phyloP scores from a whole-genome alignment of 2,888 invertebrate genomes.

The Drosophila gaucha region DNA sequence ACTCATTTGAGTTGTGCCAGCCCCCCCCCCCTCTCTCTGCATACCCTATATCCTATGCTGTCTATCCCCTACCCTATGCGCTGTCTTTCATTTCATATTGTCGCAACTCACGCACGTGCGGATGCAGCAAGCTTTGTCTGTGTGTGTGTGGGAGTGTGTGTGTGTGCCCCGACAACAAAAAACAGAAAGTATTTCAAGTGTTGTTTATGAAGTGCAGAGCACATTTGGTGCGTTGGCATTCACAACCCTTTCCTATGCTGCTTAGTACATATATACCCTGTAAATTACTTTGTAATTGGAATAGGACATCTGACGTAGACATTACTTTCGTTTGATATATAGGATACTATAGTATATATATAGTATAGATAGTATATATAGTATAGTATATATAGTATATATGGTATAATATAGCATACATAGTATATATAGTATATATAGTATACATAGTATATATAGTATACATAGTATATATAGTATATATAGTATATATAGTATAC shows the following conservation, averaged over 20 bases:
- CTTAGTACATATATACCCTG: conserved; percentile 38
- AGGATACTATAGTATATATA: too few relatives aligned
- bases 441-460: too few relatives aligned
- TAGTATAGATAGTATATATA: too few relatives aligned
- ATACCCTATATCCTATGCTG: neutral
- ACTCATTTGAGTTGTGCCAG: conserved; percentile 6
- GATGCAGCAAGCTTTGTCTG: conserved; percentile 14
- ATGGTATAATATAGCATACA: too few relatives aligned
- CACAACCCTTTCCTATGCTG: neutral
- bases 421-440: too few relatives aligned
- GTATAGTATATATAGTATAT: too few relatives aligned
- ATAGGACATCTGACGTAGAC: too few relatives aligned
- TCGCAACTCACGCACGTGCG: conserved; percentile 57
- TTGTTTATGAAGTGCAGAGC: conserved; percentile 74
- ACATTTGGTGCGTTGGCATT: conserved; percentile 41
- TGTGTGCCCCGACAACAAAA: conserved; percentile 25
- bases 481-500: too few relatives aligned
- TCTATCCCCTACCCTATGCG: neutral
- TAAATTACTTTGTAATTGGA: neutral
- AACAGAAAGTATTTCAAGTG: conserved; percentile 73
- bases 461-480: too few relatives aligned
- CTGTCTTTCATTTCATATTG: conserved; percentile 21
- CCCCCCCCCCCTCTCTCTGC: neutral
- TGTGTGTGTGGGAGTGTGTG: conserved; percentile 3
- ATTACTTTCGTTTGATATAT: too few relatives aligned